Percentiles rank a stretch among this genome's conserved stretches.
These are phyloP conservation scores for Atherinosoma microstoma DNA, from an alignment of 2,797 vertebrate species.

Conservation along the genomic window DNA sequence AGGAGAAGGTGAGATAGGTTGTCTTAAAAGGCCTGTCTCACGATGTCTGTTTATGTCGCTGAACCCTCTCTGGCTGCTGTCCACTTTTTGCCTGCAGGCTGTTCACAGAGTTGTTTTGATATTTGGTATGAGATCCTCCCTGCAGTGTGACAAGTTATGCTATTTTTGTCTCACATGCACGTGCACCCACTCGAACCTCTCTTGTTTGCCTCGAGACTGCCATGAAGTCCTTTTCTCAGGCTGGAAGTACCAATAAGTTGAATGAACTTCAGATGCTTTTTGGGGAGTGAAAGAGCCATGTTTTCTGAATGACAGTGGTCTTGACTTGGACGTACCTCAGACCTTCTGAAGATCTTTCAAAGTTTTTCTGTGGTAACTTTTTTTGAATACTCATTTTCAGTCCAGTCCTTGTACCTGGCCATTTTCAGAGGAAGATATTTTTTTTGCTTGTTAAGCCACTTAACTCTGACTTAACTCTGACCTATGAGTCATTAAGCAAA, in stretches of 20 bases:
- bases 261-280: constrained; percentile 5
- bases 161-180: constrained; percentile 84
- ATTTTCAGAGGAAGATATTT: too few relatives aligned
- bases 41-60: constrained; percentile 40
- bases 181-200: constrained; percentile 67
- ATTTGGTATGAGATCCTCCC: constrained; percentile 75
- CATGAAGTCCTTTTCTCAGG: constrained; percentile 35
- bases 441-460: too few relatives aligned
- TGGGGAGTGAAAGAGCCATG: background rate
- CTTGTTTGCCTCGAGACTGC: constrained; percentile 51
- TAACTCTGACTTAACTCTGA: too few relatives aligned
- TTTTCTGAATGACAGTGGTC: background rate
- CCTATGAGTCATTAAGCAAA: too few relatives aligned
- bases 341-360: too few relatives aligned
- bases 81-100: constrained; percentile 62
- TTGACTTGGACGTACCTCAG: too few relatives aligned
- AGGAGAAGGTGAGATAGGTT: constrained; percentile 5
- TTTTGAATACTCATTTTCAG: too few relatives aligned
- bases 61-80: constrained; percentile 51
- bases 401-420: too few relatives aligned
- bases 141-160: constrained; percentile 68
- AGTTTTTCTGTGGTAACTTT: too few relatives aligned
- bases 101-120: constrained; percentile 81
- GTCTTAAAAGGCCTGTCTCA: constrained; percentile 32
- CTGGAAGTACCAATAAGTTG: constrained; percentile 19